Evolutionary conservation across 2,113 vertebrate genomes (phyloP).

Genomic region (Dunckerocampus dactyliophorus): DNA sequence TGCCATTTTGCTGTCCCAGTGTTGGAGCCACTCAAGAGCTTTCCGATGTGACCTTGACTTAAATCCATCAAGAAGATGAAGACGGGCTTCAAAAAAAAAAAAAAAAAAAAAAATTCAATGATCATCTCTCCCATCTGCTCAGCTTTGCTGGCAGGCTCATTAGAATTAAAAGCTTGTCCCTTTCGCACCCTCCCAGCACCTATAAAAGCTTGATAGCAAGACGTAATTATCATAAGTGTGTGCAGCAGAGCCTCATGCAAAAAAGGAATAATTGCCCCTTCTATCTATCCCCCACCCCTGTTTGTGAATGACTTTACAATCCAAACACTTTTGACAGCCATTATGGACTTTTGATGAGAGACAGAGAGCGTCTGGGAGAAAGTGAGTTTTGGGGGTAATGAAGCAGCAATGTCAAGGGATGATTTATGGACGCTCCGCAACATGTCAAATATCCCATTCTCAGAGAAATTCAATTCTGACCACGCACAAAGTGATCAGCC

Average conservation of each 20-base stretch:
- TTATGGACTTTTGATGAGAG: constrained; percentile 67
- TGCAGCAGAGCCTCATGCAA: constrained; percentile 31
- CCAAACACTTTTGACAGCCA: constrained; percentile 62
- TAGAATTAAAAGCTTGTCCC: constrained; percentile 63
- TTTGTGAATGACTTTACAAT: constrained; percentile 61
- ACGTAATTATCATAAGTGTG: constrained; percentile 59
- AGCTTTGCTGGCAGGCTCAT: constrained; percentile 12
- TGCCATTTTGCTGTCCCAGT: constrained; percentile 18
- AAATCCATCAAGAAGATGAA: constrained; percentile 67
- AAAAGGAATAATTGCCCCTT: constrained; percentile 44
- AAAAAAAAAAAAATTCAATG: constrained; percentile 27
- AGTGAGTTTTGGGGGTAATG: constrained; percentile 63
- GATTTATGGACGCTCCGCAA: constrained; percentile 61
- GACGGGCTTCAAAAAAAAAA: constrained; percentile 19
- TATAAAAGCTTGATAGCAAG: constrained; percentile 40
- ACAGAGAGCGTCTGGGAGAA: constrained; percentile 45
- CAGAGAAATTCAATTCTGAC: constrained; percentile 54
- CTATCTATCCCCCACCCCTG: constrained; percentile 5
- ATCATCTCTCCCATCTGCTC: constrained; percentile 36
- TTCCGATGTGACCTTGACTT: constrained; percentile 73
- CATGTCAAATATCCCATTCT: constrained; percentile 53
- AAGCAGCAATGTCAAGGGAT: constrained; percentile 64
- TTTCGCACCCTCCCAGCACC: constrained; percentile 46
- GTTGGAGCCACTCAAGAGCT: constrained; percentile 55
- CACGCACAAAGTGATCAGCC: constrained; percentile 55